Base-by-base conservation (phyloP, 1,140 invertebrate species). In the Leptoteleia sp. region DNA sequence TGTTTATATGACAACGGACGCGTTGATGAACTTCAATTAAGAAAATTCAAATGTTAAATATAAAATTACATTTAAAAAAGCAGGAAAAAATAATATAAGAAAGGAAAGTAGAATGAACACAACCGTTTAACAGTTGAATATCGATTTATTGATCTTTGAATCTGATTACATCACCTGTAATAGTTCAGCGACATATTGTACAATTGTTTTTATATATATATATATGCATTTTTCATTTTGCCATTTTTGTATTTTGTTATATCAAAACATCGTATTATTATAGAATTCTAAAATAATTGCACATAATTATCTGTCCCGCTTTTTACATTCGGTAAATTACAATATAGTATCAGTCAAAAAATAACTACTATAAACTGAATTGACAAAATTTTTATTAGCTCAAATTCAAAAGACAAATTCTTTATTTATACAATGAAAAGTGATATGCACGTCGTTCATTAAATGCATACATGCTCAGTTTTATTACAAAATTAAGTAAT, bases 121-220 rank as follows among this genome's bases (percentile, higher is more conserved):
- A 48, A 15, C 4, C 16, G 1, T 12, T 57, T 25, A 75, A 75
- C 71, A 73, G 64, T 73, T 73, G 19, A 64, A 73, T 73, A 73
- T 64, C 25, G 42, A 57, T 73, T 73, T 73, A 64, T 64, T 73
- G 29, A 31, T 47, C 31, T 35, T 57, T 55, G 8, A 64, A 73
- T 52, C 61, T 64, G 59, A 64, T 73, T 73, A 73, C 71, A 75
- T 35, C 45, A 45, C 11, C 33, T 48, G 45, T 15, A 67, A 47
- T 43, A 27, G 3, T 33, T 45, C 38, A 52, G 47, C 13, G 68
- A 62, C 22, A 71, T 8, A 38, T 62, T 40, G 48, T 62, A 55
- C n/a, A n/a, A n/a, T n/a, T n/a, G n/a, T n/a, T n/a, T n/a, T n/a
- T n/a, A n/a, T n/a, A n/a, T n/a, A 59, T 50, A 59, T 70, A 68